Conservation (phyloP, 2,888 invertebrate genomes). For the Salpingus planirostris region DNA sequence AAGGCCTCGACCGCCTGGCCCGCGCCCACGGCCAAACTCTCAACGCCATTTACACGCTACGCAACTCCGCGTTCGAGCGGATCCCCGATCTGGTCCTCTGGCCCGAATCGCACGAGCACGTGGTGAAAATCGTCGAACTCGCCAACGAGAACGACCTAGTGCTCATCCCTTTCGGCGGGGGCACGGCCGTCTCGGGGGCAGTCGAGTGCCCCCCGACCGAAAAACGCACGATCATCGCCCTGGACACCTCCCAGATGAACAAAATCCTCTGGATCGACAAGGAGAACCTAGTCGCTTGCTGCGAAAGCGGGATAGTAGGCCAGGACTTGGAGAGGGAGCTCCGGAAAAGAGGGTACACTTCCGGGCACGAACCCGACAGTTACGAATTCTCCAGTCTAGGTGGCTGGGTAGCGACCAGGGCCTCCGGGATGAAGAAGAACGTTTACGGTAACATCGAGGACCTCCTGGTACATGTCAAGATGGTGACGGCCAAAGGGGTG, state of each 20-base stretch:
- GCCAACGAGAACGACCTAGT: constrained; percentile 69
- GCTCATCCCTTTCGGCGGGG: constrained; percentile 78
- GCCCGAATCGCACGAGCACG: constrained; percentile 83
- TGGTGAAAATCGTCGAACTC: constrained; percentile 66
- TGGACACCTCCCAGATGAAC: constrained; percentile 97
- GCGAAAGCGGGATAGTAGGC: constrained; percentile 88
- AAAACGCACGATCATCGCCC: constrained; percentile 69
- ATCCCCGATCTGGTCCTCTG: constrained; percentile 93
- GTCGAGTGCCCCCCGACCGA: constrained; percentile 75
- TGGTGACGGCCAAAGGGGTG: constrained; percentile 77
- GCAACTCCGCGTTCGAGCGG: constrained; percentile 64
- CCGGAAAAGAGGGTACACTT: constrained; percentile 67
- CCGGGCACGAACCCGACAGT: constrained; percentile 97
- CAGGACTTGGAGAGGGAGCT: constrained; percentile 88
- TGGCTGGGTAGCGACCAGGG: constrained; percentile 62
- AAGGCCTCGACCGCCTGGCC: constrained; percentile 76
- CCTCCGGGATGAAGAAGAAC: constrained; percentile 89
- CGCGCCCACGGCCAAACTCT: constrained; percentile 91
- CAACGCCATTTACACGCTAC: constrained; percentile 74
- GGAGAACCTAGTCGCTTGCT: constrained; percentile 70
- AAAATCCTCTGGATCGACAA: constrained; percentile 87
- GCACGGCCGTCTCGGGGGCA: constrained; percentile 29
- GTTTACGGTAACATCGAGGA: constrained; percentile 97
- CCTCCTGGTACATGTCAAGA: constrained; percentile 78
- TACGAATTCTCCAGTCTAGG: constrained; percentile 95